A percentile compares a stretch with the other conserved stretches of the same genome.
These are phyloP conservation scores for Poliocrania exsul DNA, from an alignment of 2,797 vertebrate genomes.

Conservation along the genomic window DNA sequence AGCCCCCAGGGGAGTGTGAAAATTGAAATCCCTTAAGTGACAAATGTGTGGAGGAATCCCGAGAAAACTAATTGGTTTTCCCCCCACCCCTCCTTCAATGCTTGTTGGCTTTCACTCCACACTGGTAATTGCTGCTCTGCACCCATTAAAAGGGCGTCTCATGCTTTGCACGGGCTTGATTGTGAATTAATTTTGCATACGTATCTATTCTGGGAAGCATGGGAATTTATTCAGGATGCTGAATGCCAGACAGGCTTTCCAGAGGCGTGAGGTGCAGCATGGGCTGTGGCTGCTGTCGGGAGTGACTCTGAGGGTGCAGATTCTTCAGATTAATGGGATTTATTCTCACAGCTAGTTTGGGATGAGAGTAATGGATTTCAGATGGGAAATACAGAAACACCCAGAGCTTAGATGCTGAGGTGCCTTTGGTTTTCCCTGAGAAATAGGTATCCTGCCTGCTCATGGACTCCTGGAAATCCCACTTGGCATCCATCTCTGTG, in stretches of 20 bases:
- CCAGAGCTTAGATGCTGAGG: neutral
- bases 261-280: neutral
- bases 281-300: fast-evolving
- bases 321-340: neutral
- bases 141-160: constrained; percentile 6
- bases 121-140: constrained; percentile 36
- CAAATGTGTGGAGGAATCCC: constrained; percentile 17
- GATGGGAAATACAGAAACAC: neutral
- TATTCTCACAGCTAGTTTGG: neutral
- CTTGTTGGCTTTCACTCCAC: constrained; percentile 24
- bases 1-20: neutral
- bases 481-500: fast-evolving
- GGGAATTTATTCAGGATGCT: neutral
- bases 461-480: neutral
- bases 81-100: neutral
- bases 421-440: neutral
- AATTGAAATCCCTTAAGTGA: neutral
- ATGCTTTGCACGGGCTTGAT: neutral
- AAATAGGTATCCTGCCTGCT: neutral
- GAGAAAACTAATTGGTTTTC: constrained; percentile 10
- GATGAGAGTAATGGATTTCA: neutral
- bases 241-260: neutral
- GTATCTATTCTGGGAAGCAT: neutral
- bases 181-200: constrained; percentile 42
- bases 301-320: neutral